Base-by-base conservation (phyloP, 2,113 vertebrate species). In the Tachycineta bicolor region DNA sequence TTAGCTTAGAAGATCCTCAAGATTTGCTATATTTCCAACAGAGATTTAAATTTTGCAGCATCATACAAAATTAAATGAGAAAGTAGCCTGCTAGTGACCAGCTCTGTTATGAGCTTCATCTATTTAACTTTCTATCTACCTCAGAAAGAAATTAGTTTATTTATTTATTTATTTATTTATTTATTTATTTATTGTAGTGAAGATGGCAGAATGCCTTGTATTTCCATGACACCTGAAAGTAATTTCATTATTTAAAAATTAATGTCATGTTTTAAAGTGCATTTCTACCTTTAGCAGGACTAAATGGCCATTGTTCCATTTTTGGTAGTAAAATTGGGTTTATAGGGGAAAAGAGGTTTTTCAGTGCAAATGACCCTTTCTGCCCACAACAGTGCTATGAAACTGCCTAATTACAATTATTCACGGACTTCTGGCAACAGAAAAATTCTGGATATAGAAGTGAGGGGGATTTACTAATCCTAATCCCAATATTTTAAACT, bases 311-410 rank as follows among this genome's bases (percentile, higher is more conserved):
- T 67, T 92, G 71, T 81, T 88, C 81, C 77, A 44, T 77, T 91
- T 90, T 87, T 87, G n/a, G 53, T 89, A 65, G 62, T 87, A 95
- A 93, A 97, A 91, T 25, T 60, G 41, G 24, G 16, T 83, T 91
- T 90, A 56, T 31, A 44, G 64, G 83, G 77, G 65, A 89, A 89
- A 95, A 79, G 5, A 84, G 8, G 2, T 49, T 94, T 94, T 92
- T 60, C 41, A 13, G 20, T 87, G 64, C n/a, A 65, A 89, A 76
- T 41, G n/a, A 68, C 43, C 70, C 59, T 74, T 95, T 82, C 33
- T 64, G 49, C 46, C 87, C 46, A 80, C 53, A 83, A 41, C 39
- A 83, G 23, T 39, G 50, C 41, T 59, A 26, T 65, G 81, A 80
- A 91, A 85, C 65, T 76, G 46, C 33, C 53, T 69, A 73, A 91